Conservation (phyloP, 1,140 invertebrate genomes). For the Atopsyche davidsoni region DNA sequence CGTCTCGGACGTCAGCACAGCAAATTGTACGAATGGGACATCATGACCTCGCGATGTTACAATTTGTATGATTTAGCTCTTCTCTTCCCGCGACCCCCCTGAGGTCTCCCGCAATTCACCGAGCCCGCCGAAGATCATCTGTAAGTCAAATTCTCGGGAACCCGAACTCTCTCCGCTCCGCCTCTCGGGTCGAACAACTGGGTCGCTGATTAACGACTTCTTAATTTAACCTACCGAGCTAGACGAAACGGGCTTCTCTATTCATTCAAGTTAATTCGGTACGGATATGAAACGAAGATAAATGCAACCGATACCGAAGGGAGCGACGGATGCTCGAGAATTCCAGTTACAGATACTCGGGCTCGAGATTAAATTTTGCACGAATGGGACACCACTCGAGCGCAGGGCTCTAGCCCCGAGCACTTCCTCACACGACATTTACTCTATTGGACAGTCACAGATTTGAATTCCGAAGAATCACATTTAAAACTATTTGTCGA, state of each 20-base stretch:
- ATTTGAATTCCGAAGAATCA: background rate
- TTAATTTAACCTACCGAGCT: conserved; percentile 1
- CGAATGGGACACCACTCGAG: background rate
- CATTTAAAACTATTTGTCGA: conserved; percentile 2
- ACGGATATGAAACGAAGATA: conserved; percentile 1
- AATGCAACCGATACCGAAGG: too few relatives aligned
- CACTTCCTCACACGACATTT: background rate
- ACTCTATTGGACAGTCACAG: conserved; percentile 11
- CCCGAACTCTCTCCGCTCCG: too few relatives aligned
- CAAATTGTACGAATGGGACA: too few relatives aligned
- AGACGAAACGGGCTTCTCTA: background rate
- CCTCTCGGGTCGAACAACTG: too few relatives aligned
- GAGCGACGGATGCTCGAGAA: background rate
- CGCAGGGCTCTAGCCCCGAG: background rate
- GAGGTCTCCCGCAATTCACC: too few relatives aligned
- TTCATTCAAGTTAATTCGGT: background rate
- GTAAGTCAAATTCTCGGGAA: too few relatives aligned
- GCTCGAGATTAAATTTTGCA: too few relatives aligned
- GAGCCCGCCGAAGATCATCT: too few relatives aligned
- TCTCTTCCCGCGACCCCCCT: too few relatives aligned
- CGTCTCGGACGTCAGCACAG: too few relatives aligned
- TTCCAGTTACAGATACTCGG: background rate
- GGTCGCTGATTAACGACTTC: background rate
- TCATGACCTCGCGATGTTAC: too few relatives aligned
- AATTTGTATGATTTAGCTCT: too few relatives aligned